Evolutionary conservation across 2,888 invertebrate genomes (phyloP).

Genomic region (Aphrophora alni): DNA sequence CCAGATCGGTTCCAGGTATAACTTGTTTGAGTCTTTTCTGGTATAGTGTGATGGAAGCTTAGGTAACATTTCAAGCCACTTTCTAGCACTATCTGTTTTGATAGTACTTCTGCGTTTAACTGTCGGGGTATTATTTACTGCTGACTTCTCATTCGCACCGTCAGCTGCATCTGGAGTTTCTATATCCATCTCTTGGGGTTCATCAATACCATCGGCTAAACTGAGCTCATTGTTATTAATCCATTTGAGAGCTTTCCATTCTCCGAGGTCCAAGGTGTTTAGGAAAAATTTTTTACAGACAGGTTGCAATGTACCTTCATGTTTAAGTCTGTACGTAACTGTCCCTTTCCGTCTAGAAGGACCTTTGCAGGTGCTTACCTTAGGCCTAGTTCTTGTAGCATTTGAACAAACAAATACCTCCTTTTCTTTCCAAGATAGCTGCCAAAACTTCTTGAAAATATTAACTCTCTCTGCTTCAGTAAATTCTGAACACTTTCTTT

Average conservation of each 20-base stretch:
- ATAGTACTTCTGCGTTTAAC: conserved; percentile 14
- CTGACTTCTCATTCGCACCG: too few relatives aligned
- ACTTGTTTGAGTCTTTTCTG: conserved; percentile 24
- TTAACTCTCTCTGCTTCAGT: too few relatives aligned
- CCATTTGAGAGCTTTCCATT: neutral
- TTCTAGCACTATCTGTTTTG: conserved; percentile 7
- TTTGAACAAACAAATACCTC: too few relatives aligned
- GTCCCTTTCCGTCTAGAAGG: neutral
- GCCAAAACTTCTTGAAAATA: too few relatives aligned
- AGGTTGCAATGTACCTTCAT: neutral
- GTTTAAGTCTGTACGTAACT: neutral
- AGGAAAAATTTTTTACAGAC: conserved; percentile 16
- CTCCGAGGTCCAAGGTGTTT: neutral
- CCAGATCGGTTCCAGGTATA: conserved; percentile 11
- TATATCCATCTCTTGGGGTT: conserved; percentile 10
- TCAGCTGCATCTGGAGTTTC: neutral
- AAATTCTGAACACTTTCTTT: too few relatives aligned
- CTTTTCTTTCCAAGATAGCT: too few relatives aligned
- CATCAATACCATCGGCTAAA: neutral
- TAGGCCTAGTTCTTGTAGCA: too few relatives aligned
- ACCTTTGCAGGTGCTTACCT: too few relatives aligned
- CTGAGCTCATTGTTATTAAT: conserved; percentile 7
- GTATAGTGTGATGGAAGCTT: conserved; percentile 33
- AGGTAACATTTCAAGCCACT: conserved; percentile 29
- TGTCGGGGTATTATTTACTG: neutral